These are phyloP conservation scores for Plectropomus leopardus DNA, from an alignment of 2,113 vertebrate species.

Conservation along the genomic window DNA sequence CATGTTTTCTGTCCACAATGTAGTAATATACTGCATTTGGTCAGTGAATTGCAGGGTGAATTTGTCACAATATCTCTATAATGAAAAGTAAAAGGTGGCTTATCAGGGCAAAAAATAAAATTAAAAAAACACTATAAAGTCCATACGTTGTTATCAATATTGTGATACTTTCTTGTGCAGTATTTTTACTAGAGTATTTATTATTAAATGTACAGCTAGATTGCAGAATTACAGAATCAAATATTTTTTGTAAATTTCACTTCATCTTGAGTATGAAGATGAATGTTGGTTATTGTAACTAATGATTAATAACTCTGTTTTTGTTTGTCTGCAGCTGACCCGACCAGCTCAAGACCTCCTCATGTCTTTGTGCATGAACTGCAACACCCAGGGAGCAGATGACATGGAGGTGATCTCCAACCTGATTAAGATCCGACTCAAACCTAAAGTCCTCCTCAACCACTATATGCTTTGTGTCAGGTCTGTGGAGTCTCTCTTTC, in stretches of 20 bases:
- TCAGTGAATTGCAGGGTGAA: not conserved
- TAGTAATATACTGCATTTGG: not conserved
- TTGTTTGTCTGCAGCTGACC: constrained; percentile 88
- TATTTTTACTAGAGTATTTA: not conserved
- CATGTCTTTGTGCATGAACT: constrained; percentile 98
- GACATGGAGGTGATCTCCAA: constrained; percentile 98
- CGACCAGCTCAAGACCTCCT: constrained; percentile 97
- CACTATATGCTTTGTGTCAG: constrained; percentile 97
- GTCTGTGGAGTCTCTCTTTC: constrained; percentile 71
- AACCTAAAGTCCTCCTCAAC: constrained; percentile 97
- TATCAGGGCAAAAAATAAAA: not conserved
- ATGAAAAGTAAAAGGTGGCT: not conserved
- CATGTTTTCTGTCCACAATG: not conserved
- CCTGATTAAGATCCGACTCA: constrained; percentile 97
- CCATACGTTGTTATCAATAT: not conserved
- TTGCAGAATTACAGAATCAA: not conserved
- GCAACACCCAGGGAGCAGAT: constrained; percentile 91
- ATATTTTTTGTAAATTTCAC: not conserved
- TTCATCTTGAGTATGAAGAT: not conserved
- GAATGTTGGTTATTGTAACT: not conserved
- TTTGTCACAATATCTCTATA: not conserved
- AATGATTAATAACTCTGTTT: not conserved
- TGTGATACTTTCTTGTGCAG: not conserved
- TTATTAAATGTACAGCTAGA: not conserved
- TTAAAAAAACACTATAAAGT: not conserved